Conservation (phyloP, 2,888 invertebrate species). For the Aleiodes alternator region DNA sequence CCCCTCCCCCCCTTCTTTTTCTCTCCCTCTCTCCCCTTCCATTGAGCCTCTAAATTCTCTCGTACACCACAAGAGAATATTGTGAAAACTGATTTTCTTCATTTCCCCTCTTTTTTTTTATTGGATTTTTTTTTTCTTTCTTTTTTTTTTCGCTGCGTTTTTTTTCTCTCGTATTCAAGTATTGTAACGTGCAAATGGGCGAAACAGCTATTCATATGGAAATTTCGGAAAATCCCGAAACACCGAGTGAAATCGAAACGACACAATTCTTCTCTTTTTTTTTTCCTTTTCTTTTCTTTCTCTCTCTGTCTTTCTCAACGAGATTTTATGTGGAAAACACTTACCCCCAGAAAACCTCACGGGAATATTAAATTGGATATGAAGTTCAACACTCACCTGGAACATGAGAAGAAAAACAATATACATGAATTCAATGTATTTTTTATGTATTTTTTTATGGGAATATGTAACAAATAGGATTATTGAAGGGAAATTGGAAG, state of each 20-base stretch:
- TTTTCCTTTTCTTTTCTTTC: background rate
- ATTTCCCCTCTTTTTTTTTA: background rate
- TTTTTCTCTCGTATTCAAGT: constrained; percentile 32
- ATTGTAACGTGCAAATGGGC: constrained; percentile 48
- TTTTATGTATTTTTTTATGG: background rate
- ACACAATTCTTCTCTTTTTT: background rate
- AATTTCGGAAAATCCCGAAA: constrained; percentile 36
- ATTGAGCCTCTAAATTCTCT: constrained; percentile 32
- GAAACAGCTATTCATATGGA: constrained; percentile 42
- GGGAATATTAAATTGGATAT: constrained; percentile 35
- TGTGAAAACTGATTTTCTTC: background rate
- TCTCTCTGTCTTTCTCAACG: too few species aligned
- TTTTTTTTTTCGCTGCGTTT: background rate
- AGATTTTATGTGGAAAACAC: constrained; percentile 28
- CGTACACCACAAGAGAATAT: constrained; percentile 20
- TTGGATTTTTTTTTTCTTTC: too few species aligned
- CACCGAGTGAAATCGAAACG: constrained; percentile 32
- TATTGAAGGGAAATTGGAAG: background rate
- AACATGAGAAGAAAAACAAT: constrained; percentile 45
- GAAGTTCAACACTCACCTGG: constrained; percentile 50
- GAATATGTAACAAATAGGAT: constrained; percentile 8
- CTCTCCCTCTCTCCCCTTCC: constrained; percentile 9
- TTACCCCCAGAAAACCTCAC: constrained; percentile 14
- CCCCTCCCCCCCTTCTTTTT: background rate
- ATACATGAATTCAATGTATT: constrained; percentile 9